A percentile compares a stretch with the other conserved stretches of the same genome.
Evolutionary conservation across 2,888 invertebrate genomes (phyloP).

Genomic region (Eristalis arbustorum): DNA sequence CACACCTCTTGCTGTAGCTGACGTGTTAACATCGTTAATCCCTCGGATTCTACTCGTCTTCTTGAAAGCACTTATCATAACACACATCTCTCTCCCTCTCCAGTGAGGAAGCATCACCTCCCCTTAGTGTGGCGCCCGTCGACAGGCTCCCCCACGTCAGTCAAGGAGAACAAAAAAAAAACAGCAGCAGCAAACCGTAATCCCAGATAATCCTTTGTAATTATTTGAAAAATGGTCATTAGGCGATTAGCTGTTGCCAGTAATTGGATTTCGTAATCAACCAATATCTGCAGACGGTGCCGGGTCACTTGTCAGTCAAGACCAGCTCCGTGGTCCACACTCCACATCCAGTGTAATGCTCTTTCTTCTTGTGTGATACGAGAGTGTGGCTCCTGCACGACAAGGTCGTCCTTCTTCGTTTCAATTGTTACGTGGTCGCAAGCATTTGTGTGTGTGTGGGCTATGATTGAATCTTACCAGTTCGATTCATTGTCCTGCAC

Average conservation of each 20-base stretch:
- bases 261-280: conserved; percentile 62
- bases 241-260: conserved; percentile 75
- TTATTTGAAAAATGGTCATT: conserved; percentile 79
- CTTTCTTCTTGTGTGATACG: conserved; percentile 21
- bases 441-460: conserved; percentile 10
- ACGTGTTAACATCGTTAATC: not conserved
- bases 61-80: not conserved
- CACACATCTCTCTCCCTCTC: not conserved
- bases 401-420: not conserved
- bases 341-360: conserved; percentile 25
- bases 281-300: conserved; percentile 21
- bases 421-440: not conserved
- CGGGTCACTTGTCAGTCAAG: conserved; percentile 44
- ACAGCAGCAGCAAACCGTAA: conserved; percentile 32
- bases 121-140: no score
- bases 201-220: conserved; percentile 76
- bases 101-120: not conserved
- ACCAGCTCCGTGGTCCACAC: conserved; percentile 26
- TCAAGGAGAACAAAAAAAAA: not conserved
- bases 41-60: not conserved
- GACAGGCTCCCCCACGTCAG: not conserved
- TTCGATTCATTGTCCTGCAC: conserved; percentile 21
- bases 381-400: not conserved
- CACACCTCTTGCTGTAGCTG: not conserved
- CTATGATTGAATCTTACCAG: conserved; percentile 44